These are phyloP conservation scores for Gymnocheta viridis DNA, from an alignment of 2,888 invertebrate genomes.

Conservation along the genomic window DNA sequence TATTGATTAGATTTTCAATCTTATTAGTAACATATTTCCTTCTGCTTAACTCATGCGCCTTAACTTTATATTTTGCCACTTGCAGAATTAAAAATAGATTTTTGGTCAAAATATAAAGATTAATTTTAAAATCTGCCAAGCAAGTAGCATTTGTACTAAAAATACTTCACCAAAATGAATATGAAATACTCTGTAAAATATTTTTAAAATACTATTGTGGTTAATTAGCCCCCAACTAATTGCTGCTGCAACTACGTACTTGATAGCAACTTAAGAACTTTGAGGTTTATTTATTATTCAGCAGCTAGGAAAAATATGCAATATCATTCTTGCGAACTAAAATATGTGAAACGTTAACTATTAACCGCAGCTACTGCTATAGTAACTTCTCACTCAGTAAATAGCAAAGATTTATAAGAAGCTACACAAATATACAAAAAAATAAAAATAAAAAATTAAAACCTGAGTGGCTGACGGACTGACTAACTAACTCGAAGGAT, in stretches of 20 bases:
- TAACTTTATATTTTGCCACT: too few relatives aligned
- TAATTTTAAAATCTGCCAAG: too few relatives aligned
- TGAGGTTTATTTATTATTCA: neutral
- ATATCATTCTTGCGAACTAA: neutral
- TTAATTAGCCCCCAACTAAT: neutral
- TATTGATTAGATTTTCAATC: too few relatives aligned
- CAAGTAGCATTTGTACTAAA: too few relatives aligned
- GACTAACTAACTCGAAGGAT: neutral
- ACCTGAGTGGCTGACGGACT: neutral
- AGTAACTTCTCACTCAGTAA: conserved; percentile 7
- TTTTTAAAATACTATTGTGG: neutral
- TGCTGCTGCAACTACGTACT: neutral
- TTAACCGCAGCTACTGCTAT: conserved; percentile 11
- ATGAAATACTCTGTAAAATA: neutral
- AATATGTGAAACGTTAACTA: neutral
- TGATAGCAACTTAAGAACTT: neutral
- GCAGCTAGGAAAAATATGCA: neutral
- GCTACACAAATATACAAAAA: neutral
- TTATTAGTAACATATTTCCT: too few relatives aligned
- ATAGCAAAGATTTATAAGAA: neutral
- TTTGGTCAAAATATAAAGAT: too few relatives aligned
- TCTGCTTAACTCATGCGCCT: too few relatives aligned
- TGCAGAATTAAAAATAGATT: too few relatives aligned
- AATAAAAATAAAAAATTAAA: neutral
- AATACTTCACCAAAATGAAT: neutral